A percentile compares a stretch with the other conserved stretches of the same genome.
These are phyloP conservation scores for Notodonta dromedarius DNA, from an alignment of 2,888 invertebrate species.

Conservation along the genomic window DNA sequence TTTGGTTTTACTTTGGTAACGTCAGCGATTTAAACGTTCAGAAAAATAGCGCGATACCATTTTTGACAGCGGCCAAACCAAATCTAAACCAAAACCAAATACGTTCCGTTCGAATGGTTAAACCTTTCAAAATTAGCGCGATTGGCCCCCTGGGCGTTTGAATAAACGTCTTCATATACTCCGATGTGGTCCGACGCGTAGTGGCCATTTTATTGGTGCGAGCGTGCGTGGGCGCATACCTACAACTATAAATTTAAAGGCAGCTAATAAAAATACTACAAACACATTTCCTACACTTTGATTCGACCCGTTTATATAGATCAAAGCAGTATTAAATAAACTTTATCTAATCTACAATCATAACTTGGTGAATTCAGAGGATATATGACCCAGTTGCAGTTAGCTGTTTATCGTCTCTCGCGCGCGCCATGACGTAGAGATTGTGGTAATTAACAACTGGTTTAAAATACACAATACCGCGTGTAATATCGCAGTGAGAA, in stretches of 20 bases:
- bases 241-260: slow-evolving; percentile 78
- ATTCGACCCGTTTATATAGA: slow-evolving; percentile 79
- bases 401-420: slow-evolving; percentile 42
- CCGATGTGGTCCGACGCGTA: slow-evolving; percentile 55
- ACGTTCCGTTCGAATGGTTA: too few relatives aligned
- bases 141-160: too few relatives aligned
- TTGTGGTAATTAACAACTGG: slow-evolving; percentile 38
- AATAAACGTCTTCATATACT: slow-evolving; percentile 55
- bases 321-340: slow-evolving; percentile 76
- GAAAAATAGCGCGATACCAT: too few relatives aligned
- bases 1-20: too few relatives aligned
- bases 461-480: slow-evolving; percentile 30
- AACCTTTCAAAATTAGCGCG: too few relatives aligned
- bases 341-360: slow-evolving; percentile 73
- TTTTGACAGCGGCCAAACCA: too few relatives aligned
- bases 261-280: slow-evolving; percentile 78
- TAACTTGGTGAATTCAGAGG: slow-evolving; percentile 57
- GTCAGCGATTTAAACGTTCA: too few relatives aligned
- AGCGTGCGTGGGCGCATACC: slow-evolving; percentile 74
- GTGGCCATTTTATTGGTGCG: slow-evolving; percentile 65
- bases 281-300: slow-evolving; percentile 82
- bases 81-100: too few relatives aligned
- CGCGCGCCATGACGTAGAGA: slow-evolving; percentile 35
- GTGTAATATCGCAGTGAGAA: too few relatives aligned
- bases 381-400: slow-evolving; percentile 51